Evolutionary conservation across 2,113 vertebrate species (phyloP).

Genomic region (Gambusia holbrooki): DNA sequence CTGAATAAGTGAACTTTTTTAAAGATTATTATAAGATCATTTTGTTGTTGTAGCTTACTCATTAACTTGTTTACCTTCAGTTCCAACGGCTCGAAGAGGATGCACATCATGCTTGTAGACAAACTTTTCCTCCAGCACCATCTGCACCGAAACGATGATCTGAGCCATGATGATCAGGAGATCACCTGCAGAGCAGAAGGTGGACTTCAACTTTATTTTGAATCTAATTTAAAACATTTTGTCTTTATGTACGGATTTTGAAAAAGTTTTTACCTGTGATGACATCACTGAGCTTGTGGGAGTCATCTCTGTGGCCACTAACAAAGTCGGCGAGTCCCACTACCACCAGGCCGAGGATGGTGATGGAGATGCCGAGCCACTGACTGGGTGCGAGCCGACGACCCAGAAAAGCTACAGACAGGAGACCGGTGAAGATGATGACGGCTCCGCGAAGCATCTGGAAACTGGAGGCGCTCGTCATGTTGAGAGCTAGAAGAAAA

Average conservation of each 20-base stretch:
- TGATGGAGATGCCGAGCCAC: constrained; percentile 89
- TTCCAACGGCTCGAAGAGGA: constrained; percentile 90
- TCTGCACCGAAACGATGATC: constrained; percentile 88
- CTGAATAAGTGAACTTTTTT: background rate
- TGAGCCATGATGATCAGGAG: constrained; percentile 94
- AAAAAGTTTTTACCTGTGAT: constrained; percentile 83
- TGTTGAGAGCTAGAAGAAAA: constrained; percentile 85
- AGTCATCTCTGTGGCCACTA: constrained; percentile 59
- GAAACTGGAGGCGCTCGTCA: constrained; percentile 97
- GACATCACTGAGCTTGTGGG: constrained; percentile 85
- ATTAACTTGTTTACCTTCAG: constrained; percentile 81
- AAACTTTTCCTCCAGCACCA: constrained; percentile 97
- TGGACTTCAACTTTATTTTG: background rate
- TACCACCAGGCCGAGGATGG: constrained; percentile 90
- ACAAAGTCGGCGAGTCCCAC: constrained; percentile 89
- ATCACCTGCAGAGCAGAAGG: constrained; percentile 81
- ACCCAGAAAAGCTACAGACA: constrained; percentile 91
- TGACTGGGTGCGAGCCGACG: constrained; percentile 84
- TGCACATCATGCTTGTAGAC: constrained; percentile 92
- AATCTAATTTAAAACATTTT: background rate
- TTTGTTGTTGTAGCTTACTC: background rate
- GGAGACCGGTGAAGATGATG: constrained; percentile 92
- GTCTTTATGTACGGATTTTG: background rate
- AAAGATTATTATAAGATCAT: background rate
- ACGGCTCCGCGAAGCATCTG: constrained; percentile 95